These are phyloP conservation scores for Palaemon carinicauda DNA, from an alignment of 1,140 invertebrate genomes.

Conservation along the genomic window DNA sequence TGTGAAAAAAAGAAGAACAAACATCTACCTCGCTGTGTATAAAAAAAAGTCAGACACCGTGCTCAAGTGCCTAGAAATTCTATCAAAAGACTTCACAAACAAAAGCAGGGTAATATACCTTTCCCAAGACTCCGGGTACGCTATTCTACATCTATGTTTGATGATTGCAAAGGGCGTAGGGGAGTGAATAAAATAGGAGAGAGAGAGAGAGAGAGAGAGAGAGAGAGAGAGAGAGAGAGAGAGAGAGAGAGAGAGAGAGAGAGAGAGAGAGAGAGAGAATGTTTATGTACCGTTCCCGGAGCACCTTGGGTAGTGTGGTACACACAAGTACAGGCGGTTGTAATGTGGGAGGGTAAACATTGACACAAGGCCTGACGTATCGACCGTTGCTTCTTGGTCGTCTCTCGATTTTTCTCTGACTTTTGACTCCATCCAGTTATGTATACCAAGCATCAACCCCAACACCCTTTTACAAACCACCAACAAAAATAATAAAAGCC, in stretches of 20 bases:
- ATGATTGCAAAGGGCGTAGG: background rate
- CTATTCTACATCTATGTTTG: no score
- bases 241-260: background rate
- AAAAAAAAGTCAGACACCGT: no score
- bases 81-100: no score
- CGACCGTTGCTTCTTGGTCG: background rate
- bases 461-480: no score
- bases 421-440: background rate
- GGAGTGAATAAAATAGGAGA: background rate
- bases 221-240: background rate
- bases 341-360: conserved; percentile 30
- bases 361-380: conserved; percentile 24
- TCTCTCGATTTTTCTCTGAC: background rate
- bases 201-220: background rate
- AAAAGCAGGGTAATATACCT: no score
- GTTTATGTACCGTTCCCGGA: background rate
- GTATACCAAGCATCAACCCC: background rate
- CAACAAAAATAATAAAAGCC: no score
- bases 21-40: no score
- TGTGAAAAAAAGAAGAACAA: no score
- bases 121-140: no score
- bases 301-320: background rate
- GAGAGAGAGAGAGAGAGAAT: background rate
- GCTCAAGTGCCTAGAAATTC: no score
- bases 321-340: background rate